These are phyloP conservation scores for Progne subis DNA, from an alignment of 2,113 vertebrate species.

Conservation along the genomic window DNA sequence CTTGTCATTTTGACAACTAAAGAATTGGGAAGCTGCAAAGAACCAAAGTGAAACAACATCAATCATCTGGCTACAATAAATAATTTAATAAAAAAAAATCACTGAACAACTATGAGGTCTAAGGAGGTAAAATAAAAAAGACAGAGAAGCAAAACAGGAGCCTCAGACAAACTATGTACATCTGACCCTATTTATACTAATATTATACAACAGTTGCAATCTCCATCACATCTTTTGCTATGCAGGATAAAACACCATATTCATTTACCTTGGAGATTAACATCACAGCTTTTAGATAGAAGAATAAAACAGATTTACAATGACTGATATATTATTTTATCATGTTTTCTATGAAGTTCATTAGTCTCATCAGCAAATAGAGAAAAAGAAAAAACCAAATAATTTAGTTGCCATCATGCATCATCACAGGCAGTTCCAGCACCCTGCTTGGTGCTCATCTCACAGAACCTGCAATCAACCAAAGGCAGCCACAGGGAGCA, in stretches of 20 bases:
- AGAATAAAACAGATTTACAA: background rate
- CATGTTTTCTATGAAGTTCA: background rate
- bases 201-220: background rate
- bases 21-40: conserved; percentile 72
- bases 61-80: conserved; percentile 75
- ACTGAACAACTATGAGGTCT: conserved; percentile 63
- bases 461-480: background rate
- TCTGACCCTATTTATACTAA: conserved; percentile 35
- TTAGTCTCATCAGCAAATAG: background rate
- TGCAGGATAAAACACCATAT: background rate
- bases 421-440: background rate
- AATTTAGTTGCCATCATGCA: background rate
- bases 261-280: background rate
- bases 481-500: background rate
- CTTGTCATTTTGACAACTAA: conserved; percentile 76
- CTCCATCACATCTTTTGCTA: background rate
- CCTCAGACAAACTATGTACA: background rate
- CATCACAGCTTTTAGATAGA: background rate
- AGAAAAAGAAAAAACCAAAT: background rate
- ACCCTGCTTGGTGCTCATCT: background rate
- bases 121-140: conserved; percentile 22
- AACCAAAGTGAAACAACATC: conserved; percentile 73
- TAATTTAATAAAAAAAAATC: conserved; percentile 77
- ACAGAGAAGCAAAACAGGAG: conserved; percentile 53
- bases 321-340: background rate